These are phyloP conservation scores for Danio jaintianensis DNA, from an alignment of 2,797 vertebrate genomes.

Conservation along the genomic window DNA sequence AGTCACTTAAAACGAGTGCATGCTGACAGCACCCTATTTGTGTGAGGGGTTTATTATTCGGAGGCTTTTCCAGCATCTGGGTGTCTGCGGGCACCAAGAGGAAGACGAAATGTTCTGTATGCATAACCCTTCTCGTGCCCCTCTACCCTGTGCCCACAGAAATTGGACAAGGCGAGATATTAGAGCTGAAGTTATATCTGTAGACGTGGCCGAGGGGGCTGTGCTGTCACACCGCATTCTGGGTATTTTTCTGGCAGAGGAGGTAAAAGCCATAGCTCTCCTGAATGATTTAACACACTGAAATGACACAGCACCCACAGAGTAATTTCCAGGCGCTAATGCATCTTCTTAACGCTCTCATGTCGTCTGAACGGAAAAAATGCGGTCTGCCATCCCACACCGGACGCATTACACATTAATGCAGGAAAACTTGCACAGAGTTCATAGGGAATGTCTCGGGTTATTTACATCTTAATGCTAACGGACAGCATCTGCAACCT, in stretches of 20 bases:
- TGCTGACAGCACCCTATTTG: constrained; percentile 27
- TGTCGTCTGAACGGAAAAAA: background rate
- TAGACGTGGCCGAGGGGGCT: constrained; percentile 46
- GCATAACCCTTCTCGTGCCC: constrained; percentile 49
- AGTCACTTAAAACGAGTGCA: constrained; percentile 37
- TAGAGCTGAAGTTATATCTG: constrained; percentile 55
- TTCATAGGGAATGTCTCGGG: background rate
- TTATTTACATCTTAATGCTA: constrained; percentile 15
- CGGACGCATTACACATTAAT: constrained; percentile 3
- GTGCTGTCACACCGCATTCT: constrained; percentile 54
- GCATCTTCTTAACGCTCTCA: constrained; percentile 34
- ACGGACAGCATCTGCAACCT: background rate
- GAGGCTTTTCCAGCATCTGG: background rate
- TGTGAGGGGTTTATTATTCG: constrained; percentile 17
- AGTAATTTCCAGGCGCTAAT: constrained; percentile 53
- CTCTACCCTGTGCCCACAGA: constrained; percentile 40
- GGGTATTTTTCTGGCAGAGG: constrained; percentile 40
- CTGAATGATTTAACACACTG: constrained; percentile 58
- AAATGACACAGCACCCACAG: constrained; percentile 41
- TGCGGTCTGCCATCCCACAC: constrained; percentile 18
- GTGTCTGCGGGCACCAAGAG: constrained; percentile 2
- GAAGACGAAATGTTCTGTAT: constrained; percentile 47
- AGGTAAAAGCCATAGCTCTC: constrained; percentile 48
- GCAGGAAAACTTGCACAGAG: constrained; percentile 20
- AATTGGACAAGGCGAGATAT: constrained; percentile 55